A percentile compares a stretch with the other conserved stretches of the same genome.
Conservation (phyloP, 2,888 invertebrate genomes). For the Mesorhabditis belari region DNA sequence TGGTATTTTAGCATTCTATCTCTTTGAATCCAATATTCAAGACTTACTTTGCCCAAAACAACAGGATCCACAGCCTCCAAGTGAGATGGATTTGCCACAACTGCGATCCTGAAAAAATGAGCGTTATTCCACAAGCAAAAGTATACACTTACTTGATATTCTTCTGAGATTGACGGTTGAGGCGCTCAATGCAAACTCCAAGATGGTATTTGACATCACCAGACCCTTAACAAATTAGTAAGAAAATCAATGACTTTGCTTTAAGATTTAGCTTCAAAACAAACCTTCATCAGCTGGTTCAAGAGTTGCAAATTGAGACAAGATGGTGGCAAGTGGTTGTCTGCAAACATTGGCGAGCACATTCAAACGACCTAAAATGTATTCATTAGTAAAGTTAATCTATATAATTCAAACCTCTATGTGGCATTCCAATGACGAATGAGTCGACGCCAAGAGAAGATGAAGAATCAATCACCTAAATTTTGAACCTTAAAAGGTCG, state of each 20-base stretch:
- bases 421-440: slow-evolving; percentile 87
- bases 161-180: slow-evolving; percentile 69
- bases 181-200: slow-evolving; percentile 82
- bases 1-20: not conserved
- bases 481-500: not conserved
- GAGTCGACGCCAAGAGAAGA: slow-evolving; percentile 91
- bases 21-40: not conserved
- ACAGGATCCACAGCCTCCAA: slow-evolving; percentile 89
- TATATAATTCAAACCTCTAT: no score
- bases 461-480: slow-evolving; percentile 79
- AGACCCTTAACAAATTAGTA: slow-evolving; percentile 56
- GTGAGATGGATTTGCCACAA: slow-evolving; percentile 85
- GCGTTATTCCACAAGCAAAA: no score
- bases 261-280: slow-evolving; percentile 76
- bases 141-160: no score
- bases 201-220: slow-evolving; percentile 87
- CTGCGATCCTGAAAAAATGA: no score
- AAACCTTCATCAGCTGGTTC: slow-evolving; percentile 74
- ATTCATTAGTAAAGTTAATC: no score
- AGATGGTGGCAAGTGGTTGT: slow-evolving; percentile 79
- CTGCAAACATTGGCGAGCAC: slow-evolving; percentile 85
- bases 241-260: slow-evolving; percentile 11
- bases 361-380: slow-evolving; percentile 78
- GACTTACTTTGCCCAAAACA: slow-evolving; percentile 79
- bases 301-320: slow-evolving; percentile 84